Evolutionary conservation across 2,113 vertebrate species (phyloP).

Genomic region (Trematomus loennbergii): DNA sequence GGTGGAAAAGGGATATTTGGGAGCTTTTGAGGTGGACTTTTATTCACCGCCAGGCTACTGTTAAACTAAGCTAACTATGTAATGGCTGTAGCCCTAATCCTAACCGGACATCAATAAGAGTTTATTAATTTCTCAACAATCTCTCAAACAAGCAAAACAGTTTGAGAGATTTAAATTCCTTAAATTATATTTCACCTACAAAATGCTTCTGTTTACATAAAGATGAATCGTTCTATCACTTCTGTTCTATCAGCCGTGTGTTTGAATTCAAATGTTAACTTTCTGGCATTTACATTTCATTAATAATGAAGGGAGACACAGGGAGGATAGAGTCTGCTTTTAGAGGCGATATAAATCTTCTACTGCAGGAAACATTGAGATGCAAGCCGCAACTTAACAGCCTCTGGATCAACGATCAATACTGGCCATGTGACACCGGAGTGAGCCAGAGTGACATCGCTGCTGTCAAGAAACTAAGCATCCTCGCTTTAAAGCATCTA

Average conservation of each 20-base stretch:
- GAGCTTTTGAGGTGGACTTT: too few species aligned
- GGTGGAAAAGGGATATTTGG: too few species aligned
- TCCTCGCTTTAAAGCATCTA: slow-evolving; percentile 40
- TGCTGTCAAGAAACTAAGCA: slow-evolving; percentile 48
- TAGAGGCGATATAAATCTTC: slow-evolving; percentile 64
- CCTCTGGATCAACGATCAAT: slow-evolving; percentile 71
- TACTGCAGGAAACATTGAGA: slow-evolving; percentile 63
- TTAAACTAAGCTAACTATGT: neutral
- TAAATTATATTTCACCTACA: neutral
- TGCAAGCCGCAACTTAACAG: slow-evolving; percentile 64
- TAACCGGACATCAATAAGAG: neutral
- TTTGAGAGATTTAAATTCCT: neutral
- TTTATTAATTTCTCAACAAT: neutral
- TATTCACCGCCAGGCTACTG: neutral
- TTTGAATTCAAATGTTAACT: slow-evolving; percentile 27
- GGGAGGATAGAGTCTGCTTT: slow-evolving; percentile 27
- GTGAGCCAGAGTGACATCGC: slow-evolving; percentile 46
- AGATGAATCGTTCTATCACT: neutral
- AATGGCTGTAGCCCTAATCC: neutral
- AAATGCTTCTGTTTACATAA: neutral
- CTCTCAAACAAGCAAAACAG: neutral
- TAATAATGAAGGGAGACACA: slow-evolving; percentile 53
- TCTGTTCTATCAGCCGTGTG: neutral
- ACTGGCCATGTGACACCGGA: slow-evolving; percentile 42
- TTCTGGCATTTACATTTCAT: slow-evolving; percentile 44